Percentiles rank a stretch among this genome's conserved stretches.
Evolutionary conservation across 2,113 vertebrate species (phyloP).

Genomic region (Xyliphius kryptos): DNA sequence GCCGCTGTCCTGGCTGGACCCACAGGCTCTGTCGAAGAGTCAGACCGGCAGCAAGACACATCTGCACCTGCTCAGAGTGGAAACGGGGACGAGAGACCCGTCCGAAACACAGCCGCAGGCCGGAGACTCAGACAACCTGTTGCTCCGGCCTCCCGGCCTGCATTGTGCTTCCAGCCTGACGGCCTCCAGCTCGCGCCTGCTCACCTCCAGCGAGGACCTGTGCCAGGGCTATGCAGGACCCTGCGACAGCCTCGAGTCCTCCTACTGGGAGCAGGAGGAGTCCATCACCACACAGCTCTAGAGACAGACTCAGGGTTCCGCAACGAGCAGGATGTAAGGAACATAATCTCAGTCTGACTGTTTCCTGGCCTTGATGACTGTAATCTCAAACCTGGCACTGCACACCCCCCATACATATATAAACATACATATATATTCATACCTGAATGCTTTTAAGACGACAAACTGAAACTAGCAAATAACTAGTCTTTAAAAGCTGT

Average conservation of each 20-base stretch:
- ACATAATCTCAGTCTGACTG: not conserved
- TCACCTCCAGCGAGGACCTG: constrained; percentile 78
- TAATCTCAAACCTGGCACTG: not conserved
- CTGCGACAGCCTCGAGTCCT: constrained; percentile 72
- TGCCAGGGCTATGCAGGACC: constrained; percentile 77
- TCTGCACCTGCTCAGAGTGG: constrained; percentile 69
- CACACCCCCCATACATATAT: constrained; percentile 15
- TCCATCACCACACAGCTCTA: constrained; percentile 79
- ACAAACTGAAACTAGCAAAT: constrained; percentile 34
- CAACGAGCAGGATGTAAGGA: not conserved
- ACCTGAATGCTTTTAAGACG: constrained; percentile 14
- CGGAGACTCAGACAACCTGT: constrained; percentile 57
- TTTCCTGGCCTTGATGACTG: not conserved
- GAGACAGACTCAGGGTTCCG: constrained; percentile 22
- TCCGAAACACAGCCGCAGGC: constrained; percentile 5
- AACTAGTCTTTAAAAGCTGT: constrained; percentile 34
- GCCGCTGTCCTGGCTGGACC: constrained; percentile 72
- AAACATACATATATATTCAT: constrained; percentile 1
- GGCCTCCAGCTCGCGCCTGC: constrained; percentile 77
- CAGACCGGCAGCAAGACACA: constrained; percentile 74
- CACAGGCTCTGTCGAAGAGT: constrained; percentile 56
- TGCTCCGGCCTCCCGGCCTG: constrained; percentile 67
- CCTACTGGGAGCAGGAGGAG: constrained; percentile 78
- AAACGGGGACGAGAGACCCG: constrained; percentile 38
- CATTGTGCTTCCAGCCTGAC: constrained; percentile 79